A percentile compares a stretch with the other conserved stretches of the same genome.
Conservation (phyloP, 2,888 invertebrate species). For the Sphaerophoria rueppellii region DNA sequence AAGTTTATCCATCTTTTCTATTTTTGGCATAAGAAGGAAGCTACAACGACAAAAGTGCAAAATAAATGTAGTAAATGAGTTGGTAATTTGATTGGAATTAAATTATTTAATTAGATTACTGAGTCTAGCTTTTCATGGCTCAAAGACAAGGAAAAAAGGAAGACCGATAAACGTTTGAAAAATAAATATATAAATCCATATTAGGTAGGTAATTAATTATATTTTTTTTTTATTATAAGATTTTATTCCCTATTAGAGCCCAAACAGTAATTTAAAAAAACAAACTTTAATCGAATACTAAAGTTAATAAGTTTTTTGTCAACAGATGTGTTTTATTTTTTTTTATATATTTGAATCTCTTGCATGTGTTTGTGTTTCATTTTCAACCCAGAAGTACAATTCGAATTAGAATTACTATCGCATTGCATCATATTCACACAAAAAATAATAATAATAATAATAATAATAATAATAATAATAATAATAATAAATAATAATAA, state of each 20-base stretch:
- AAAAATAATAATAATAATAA: conserved; percentile 43
- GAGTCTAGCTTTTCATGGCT: neutral
- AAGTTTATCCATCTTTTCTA: conserved; percentile 69
- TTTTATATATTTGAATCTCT: conserved; percentile 48
- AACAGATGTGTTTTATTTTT: conserved; percentile 56
- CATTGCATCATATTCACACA: conserved; percentile 41
- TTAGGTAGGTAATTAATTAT: too few relatives aligned
- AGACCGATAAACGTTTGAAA: neutral
- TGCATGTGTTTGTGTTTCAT: neutral
- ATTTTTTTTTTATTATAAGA: too few relatives aligned
- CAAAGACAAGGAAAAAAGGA: conserved; percentile 6
- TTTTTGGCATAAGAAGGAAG: conserved; percentile 20
- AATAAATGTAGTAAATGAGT: conserved; percentile 79
- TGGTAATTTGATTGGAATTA: conserved; percentile 76
- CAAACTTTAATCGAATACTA: conserved; percentile 69
- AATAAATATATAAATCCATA: neutral
- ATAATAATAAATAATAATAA: conserved; percentile 39
- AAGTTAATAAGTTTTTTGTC: conserved; percentile 59
- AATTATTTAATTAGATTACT: conserved; percentile 71
- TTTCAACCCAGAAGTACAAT: conserved; percentile 9
- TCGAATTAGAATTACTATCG: conserved; percentile 49
- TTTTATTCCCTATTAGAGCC: too few relatives aligned
- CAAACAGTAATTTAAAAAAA: conserved; percentile 54
- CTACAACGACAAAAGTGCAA: conserved; percentile 59
- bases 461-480: conserved; percentile 8